These are phyloP conservation scores for Malacoraja senta DNA, from an alignment of 2,797 vertebrate species.

Conservation along the genomic window DNA sequence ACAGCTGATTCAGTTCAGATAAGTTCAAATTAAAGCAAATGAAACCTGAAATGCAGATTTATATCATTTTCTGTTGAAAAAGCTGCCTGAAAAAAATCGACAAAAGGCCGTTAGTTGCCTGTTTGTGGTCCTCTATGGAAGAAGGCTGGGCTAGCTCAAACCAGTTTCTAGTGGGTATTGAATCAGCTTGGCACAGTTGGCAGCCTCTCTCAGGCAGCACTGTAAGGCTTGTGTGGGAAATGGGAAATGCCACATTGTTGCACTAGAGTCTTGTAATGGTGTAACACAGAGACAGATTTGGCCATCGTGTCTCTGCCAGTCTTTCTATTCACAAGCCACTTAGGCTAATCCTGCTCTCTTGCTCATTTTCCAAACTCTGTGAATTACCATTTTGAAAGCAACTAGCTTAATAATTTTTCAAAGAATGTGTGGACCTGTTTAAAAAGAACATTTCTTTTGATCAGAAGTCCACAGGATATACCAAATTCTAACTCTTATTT, in stretches of 20 bases:
- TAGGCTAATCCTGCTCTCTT: background rate
- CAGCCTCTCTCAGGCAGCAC: slow-evolving; percentile 2
- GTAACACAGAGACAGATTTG: slow-evolving; percentile 12
- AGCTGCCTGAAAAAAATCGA: background rate
- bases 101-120: background rate
- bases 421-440: background rate
- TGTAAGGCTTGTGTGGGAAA: slow-evolving; percentile 21
- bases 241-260: background rate
- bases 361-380: background rate
- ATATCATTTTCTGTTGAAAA: background rate
- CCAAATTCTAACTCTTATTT: background rate
- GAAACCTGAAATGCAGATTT: background rate
- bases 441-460: background rate
- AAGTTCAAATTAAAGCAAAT: background rate
- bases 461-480: too few relatives aligned
- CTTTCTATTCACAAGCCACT: background rate
- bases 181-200: slow-evolving; percentile 9
- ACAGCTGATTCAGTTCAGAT: background rate
- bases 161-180: slow-evolving; percentile 17
- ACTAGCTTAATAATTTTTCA: background rate
- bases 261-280: slow-evolving; percentile 4
- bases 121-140: background rate
- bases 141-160: background rate
- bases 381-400: background rate
- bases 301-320: background rate